Evolutionary conservation across 1,140 invertebrate species (phyloP).

Genomic region (Drosophila melanica): DNA sequence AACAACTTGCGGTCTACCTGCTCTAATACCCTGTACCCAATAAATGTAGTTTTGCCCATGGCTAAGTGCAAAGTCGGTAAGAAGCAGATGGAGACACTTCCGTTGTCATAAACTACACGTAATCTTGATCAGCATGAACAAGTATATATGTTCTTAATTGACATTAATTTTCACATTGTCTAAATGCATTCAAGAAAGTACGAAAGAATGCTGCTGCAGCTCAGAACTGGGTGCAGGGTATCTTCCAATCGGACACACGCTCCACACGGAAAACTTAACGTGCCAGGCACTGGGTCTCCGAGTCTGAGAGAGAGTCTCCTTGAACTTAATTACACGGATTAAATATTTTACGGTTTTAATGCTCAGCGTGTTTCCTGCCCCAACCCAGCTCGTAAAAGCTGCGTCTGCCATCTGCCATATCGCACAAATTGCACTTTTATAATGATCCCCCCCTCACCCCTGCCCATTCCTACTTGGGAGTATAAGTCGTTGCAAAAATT

Average conservation of each 20-base stretch:
- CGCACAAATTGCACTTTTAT: conserved; percentile 74
- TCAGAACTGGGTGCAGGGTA: no score
- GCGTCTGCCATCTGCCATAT: conserved; percentile 44
- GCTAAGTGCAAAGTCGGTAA: no score
- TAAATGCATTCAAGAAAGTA: no score
- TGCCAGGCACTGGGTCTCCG: background rate
- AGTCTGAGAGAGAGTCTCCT: conserved; percentile 45
- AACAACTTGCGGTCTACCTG: conserved; percentile 60
- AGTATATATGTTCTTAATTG: no score
- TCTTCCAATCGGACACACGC: no score
- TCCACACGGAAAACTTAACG: conserved; percentile 13
- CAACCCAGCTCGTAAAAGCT: conserved; percentile 30
- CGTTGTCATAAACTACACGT: no score
- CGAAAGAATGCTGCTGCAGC: no score
- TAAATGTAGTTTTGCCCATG: no score
- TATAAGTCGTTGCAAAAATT: conserved; percentile 32
- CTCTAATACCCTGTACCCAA: conserved; percentile 26
- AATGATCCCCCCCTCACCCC: conserved; percentile 51
- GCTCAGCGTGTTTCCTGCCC: conserved; percentile 34
- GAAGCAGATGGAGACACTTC: no score
- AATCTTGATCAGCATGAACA: no score
- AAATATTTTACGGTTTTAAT: conserved; percentile 80
- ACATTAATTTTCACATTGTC: no score
- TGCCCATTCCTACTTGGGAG: no score
- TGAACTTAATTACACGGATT: conserved; percentile 82